Evolutionary conservation across 2,888 invertebrate species (phyloP).

Genomic region (Protodeltote pygarga): DNA sequence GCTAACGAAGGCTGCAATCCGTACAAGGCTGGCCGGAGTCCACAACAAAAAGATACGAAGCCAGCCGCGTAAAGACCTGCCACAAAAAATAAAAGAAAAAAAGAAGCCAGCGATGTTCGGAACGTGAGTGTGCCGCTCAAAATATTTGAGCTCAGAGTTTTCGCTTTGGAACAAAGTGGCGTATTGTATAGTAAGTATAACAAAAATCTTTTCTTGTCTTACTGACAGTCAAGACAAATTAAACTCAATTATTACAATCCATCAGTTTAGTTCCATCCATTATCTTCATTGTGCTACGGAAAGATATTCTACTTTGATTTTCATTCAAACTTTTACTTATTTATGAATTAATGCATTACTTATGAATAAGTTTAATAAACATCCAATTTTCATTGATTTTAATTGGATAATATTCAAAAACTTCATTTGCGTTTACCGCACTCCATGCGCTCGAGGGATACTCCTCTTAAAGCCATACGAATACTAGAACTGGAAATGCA

Average conservation of each 20-base stretch:
- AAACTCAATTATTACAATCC: constrained; percentile 24
- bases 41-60: constrained; percentile 73
- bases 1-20: constrained; percentile 83
- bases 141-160: constrained; percentile 54
- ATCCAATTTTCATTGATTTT: too few relatives aligned
- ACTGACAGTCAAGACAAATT: constrained; percentile 36
- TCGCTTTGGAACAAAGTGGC: constrained; percentile 49
- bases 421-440: too few relatives aligned
- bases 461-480: too few relatives aligned
- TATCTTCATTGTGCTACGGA: background rate
- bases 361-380: too few relatives aligned
- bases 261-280: constrained; percentile 21
- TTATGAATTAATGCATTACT: too few relatives aligned
- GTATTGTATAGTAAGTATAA: constrained; percentile 24
- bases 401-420: too few relatives aligned
- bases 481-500: too few relatives aligned
- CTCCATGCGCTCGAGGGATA: too few relatives aligned
- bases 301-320: constrained; percentile 2
- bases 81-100: constrained; percentile 80
- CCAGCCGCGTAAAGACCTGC: constrained; percentile 74
- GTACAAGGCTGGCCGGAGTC: constrained; percentile 64
- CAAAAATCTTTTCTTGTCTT: constrained; percentile 31
- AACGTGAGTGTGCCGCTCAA: constrained; percentile 65
- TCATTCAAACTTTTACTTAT: background rate
- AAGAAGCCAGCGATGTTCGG: constrained; percentile 67